Conservation (phyloP, 2,113 vertebrate genomes). For the Corythaeola cristata region DNA sequence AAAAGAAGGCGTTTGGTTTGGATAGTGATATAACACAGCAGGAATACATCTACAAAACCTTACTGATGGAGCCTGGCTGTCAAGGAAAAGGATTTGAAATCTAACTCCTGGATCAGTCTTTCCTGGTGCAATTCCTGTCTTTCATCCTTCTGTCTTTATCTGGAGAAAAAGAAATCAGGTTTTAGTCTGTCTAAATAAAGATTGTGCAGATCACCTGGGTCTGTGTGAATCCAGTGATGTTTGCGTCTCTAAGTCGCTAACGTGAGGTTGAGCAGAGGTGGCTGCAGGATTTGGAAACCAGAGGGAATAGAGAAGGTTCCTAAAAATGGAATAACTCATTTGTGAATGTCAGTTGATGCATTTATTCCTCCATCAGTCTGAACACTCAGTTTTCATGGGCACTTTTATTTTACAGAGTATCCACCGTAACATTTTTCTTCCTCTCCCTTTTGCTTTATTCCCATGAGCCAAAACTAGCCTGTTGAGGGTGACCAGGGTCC, state of each 20-base stretch:
- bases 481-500: background rate
- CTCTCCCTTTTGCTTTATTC: background rate
- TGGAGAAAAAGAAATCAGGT: background rate
- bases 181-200: background rate
- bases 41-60: background rate
- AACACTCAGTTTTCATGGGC: background rate
- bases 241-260: background rate
- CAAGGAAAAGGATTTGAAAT: slow-evolving; percentile 5
- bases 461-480: background rate
- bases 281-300: background rate
- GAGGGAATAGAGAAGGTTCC: background rate
- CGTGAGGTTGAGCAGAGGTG: background rate
- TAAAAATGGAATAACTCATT: background rate
- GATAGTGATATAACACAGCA: background rate
- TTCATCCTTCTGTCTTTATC: background rate
- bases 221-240: fast-evolving
- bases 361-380: background rate
- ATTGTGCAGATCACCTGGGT: background rate
- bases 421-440: background rate
- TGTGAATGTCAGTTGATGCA: background rate
- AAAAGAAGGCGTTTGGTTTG: slow-evolving; percentile 16
- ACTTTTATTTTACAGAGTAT: background rate
- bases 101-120: background rate
- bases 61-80: background rate
- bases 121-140: background rate